Base-by-base conservation (phyloP, 2,113 vertebrate species). In the Psophia crepitans region DNA sequence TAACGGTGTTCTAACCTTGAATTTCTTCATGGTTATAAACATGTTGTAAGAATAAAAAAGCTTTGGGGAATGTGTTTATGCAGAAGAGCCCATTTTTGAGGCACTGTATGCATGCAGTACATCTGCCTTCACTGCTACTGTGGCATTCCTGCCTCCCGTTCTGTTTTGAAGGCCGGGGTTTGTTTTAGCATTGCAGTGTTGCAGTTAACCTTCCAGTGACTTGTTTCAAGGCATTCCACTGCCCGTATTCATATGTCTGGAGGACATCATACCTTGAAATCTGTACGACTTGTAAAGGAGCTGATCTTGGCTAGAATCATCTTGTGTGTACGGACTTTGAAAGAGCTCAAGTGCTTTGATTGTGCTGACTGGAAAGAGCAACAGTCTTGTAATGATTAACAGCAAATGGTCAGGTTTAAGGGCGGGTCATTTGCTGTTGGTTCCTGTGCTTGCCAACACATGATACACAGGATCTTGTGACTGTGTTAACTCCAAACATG, bases 341-440 rank as follows among this genome's bases (percentile, higher is more conserved):
- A 89, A 96, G 94, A 95, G 69, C 68, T 56, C 60, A 33, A 14
- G 4, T 82, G 57, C 75, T 93, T 96, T 91, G 92, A 87, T 90
- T 96, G 73, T 87, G 71, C 90, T 90, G 83, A 37, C 86, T 97
- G 93, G 78, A 79, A 93, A 95, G 87, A 53, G 77, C 89, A 93
- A n/a, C 33, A 5, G 46, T 93, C 58, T 84, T 66, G 22, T 95
- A 95, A 93, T 96, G 84, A 97, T 96, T 97, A 95, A 96, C 97
- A 87, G 92, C 89, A 64, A 87, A 93, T 20, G 61, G 92, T 95
- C 87, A 80, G 68, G 93, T 96, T 95, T 96, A 96, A 96, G 86
- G 93, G 93, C 96, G 94, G 91, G 93, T 97, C 95, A 89, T 96
- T 93, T 77, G 68, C 91, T 97, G 82, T 93, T 77, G 87, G 75